Conservation (phyloP, 1,140 invertebrate species). For the Melitaea cinxia region DNA sequence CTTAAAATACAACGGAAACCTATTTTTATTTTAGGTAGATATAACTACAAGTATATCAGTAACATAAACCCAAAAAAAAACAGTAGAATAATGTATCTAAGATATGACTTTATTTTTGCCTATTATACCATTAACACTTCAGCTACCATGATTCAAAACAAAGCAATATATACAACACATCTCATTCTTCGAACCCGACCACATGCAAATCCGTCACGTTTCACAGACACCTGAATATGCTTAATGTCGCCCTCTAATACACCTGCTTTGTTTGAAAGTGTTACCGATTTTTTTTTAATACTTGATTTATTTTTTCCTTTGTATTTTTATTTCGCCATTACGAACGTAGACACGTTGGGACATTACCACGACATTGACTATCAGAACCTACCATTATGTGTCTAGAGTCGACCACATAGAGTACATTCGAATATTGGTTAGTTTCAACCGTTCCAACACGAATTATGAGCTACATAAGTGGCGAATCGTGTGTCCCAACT, state of each 20-base stretch:
- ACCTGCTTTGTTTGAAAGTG: conserved; percentile 68
- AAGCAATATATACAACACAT: conserved; percentile 1
- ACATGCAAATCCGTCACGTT: background rate
- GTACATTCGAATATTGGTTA: too few relatives aligned
- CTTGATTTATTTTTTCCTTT: conserved; percentile 49
- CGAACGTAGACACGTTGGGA: conserved; percentile 57
- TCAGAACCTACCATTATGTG: too few relatives aligned
- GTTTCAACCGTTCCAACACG: conserved; percentile 14
- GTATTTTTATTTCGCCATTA: conserved; percentile 62
- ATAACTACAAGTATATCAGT: too few relatives aligned
- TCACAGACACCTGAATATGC: conserved; percentile 10
- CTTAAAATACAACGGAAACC: background rate
- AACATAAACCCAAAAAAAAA: background rate
- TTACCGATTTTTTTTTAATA: conserved; percentile 51
- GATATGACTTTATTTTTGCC: background rate
- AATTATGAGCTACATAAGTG: background rate
- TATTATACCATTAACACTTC: background rate
- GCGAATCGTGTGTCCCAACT: conserved; percentile 42
- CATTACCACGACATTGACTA: background rate
- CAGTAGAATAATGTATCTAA: too few relatives aligned
- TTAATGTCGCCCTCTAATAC: conserved; percentile 43
- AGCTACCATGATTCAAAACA: background rate
- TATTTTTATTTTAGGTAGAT: background rate
- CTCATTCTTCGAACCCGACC: conserved; percentile 7
- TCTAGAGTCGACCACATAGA: too few relatives aligned